Conservation (phyloP, 2,797 vertebrate species). For the Chelmon rostratus region DNA sequence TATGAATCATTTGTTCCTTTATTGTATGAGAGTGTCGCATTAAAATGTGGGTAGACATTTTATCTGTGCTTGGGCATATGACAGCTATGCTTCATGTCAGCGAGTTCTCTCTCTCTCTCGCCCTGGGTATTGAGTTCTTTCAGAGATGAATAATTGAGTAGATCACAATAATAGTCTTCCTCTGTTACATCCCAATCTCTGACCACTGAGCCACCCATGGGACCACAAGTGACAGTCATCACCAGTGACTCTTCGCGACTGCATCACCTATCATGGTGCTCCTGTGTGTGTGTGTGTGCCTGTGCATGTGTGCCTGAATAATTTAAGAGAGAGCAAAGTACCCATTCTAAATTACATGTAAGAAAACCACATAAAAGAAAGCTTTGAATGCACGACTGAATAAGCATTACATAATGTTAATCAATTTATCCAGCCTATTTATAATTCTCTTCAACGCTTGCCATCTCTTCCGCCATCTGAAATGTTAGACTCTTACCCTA, state of each 20-base stretch:
- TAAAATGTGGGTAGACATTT: constrained; percentile 24
- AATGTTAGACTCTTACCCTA: constrained; percentile 39
- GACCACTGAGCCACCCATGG: constrained; percentile 64
- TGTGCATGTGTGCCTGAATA: constrained; percentile 50
- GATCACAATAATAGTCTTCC: constrained; percentile 75
- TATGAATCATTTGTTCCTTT: constrained; percentile 1
- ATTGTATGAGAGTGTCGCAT: constrained; percentile 11
- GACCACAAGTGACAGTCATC: constrained; percentile 65
- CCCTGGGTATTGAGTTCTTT: constrained; percentile 60
- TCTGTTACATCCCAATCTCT: constrained; percentile 68
- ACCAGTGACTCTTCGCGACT: constrained; percentile 49
- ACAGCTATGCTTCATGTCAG: constrained; percentile 42
- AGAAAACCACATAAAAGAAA: constrained; percentile 44
- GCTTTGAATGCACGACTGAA: constrained; percentile 14
- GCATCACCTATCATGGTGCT: constrained; percentile 47
- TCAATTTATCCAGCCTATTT: constrained; percentile 46
- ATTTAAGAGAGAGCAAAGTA: constrained; percentile 61
- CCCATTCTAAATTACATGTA: constrained; percentile 54
- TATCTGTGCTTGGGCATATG: constrained; percentile 11
- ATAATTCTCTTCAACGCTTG: constrained; percentile 18
- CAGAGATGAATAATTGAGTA: constrained; percentile 72
- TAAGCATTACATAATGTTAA: constrained; percentile 31
- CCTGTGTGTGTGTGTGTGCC: constrained; percentile 9
- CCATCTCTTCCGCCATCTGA: constrained; percentile 36
- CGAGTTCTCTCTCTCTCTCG: constrained; percentile 1